Conservation (phyloP, 2,113 vertebrate genomes). For the Amia ocellicauda region DNA sequence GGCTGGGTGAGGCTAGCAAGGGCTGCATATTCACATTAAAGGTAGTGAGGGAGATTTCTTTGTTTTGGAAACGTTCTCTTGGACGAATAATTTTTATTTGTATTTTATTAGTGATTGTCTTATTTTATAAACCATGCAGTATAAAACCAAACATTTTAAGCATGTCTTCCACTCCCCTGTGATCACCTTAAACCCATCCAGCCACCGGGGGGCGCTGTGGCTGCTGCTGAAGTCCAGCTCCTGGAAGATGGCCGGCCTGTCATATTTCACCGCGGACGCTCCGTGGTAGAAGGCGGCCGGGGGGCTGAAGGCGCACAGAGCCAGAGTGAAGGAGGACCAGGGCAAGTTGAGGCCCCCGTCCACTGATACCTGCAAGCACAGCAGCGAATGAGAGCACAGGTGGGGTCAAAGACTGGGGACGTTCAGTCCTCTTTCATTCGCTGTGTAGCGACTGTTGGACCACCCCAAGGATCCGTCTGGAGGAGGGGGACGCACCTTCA, state of each 20-base stretch:
- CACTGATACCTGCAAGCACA: constrained; percentile 30
- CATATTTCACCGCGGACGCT: constrained; percentile 28
- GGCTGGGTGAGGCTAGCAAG: not conserved
- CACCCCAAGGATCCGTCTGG: not conserved
- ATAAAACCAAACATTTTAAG: no score
- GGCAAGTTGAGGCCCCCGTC: constrained; percentile 38
- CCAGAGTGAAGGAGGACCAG: constrained; percentile 36
- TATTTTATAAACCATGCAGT: no score
- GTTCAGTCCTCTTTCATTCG: no score
- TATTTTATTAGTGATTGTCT: no score
- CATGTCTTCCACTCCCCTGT: no score
- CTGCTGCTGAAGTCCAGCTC: constrained; percentile 34
- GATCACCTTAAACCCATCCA: constrained; percentile 42
- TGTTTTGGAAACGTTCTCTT: no score
- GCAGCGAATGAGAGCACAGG: not conserved
- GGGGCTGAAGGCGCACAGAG: constrained; percentile 38
- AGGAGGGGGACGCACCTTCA: constrained; percentile 29
- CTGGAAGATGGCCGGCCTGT: constrained; percentile 27
- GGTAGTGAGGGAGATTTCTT: no score
- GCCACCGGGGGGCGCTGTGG: constrained; percentile 33
- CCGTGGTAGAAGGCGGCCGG: constrained; percentile 42
- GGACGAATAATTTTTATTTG: no score
- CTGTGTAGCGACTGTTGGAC: no score
- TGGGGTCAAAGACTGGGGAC: no score
- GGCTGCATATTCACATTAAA: no score